These are phyloP conservation scores for Hormaphis cornu DNA, from an alignment of 1,140 invertebrate genomes.

Conservation along the genomic window DNA sequence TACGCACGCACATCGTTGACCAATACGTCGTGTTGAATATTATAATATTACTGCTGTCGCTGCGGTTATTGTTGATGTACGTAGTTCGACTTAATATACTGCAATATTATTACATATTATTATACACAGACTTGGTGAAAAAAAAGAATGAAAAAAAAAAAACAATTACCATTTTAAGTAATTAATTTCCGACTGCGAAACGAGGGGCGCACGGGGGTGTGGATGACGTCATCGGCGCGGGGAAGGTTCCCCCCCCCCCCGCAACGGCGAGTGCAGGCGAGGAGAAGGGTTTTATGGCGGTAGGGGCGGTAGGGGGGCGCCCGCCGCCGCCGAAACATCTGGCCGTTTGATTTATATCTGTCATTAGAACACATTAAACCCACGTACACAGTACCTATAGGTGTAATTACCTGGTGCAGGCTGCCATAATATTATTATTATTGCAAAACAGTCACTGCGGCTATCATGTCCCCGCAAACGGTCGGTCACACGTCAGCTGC, in stretches of 20 bases:
- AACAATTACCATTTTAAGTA: constrained; percentile 30
- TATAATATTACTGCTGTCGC: neutral
- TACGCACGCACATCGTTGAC: no score
- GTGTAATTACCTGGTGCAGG: constrained; percentile 29
- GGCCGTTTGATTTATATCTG: constrained; percentile 31
- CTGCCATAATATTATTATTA: no score
- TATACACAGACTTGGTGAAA: neutral
- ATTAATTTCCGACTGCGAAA: constrained; percentile 13
- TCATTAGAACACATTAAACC: constrained; percentile 27
- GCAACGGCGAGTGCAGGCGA: no score
- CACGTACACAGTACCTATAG: no score
- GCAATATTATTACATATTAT: no score
- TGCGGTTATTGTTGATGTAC: neutral
- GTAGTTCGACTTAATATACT: neutral
- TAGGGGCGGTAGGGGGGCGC: neutral
- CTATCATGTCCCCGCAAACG: constrained; percentile 27
- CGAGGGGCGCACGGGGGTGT: neutral
- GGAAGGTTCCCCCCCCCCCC: no score
- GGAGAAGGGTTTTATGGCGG: no score
- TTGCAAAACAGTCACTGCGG: no score
- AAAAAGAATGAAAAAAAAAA: constrained; percentile 3
- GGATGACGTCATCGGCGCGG: constrained; percentile 12
- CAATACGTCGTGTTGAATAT: neutral
- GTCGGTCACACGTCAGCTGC: constrained; percentile 31
- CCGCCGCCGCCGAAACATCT: constrained; percentile 21